Evolutionary conservation across 2,888 invertebrate genomes (phyloP), one percentile per base, ranked within the genome.

Genomic region (Zygogramma bicolorata): DNA sequence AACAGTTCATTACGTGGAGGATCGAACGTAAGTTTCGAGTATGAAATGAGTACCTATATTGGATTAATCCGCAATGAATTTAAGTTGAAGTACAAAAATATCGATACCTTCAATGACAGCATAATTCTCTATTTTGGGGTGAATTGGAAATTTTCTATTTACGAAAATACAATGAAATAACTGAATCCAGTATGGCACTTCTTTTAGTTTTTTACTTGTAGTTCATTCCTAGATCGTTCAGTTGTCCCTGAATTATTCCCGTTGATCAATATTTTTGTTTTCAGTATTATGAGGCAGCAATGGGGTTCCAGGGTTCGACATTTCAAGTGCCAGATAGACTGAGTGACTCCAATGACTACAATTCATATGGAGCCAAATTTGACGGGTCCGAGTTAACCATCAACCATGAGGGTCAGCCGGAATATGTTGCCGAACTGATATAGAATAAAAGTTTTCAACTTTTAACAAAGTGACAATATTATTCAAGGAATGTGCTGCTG

Each of bases 241-340:
- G n/a, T n/a, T n/a, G n/a, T n/a, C n/a, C n/a, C n/a, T n/a, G n/a
- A n/a, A n/a, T n/a, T n/a, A n/a, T n/a, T n/a, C n/a, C n/a, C n/a
- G n/a, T n/a, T n/a, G n/a, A n/a, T n/a, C n/a, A n/a, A n/a, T n/a
- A n/a, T 74, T 74, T 77, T 59, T 73, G 79, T 79, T 84, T 85
- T n/a, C 77, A 91, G 90, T 88, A 90, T 83, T 90, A 90, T 77
- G 91, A 91, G 82, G 90, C 91, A 42, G 90, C 91, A 22, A 88
- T 91, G 88, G 91, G 91, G 75, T 91, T 91, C 82, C 91, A 91
- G 86, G 93, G 93, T 13, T 93, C 93, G 78, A 93, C 93, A 71
- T 93, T 93, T 84, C 93, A 93, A 86, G 94, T 93, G 10, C 93
- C 93, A 15, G 88, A 88, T 25, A 72, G 80, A 70, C 70, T 83